Evolutionary conservation across 2,113 vertebrate genomes (phyloP), one percentile per base, ranked within the genome.

Genomic region (Rhinoderma darwinii): DNA sequence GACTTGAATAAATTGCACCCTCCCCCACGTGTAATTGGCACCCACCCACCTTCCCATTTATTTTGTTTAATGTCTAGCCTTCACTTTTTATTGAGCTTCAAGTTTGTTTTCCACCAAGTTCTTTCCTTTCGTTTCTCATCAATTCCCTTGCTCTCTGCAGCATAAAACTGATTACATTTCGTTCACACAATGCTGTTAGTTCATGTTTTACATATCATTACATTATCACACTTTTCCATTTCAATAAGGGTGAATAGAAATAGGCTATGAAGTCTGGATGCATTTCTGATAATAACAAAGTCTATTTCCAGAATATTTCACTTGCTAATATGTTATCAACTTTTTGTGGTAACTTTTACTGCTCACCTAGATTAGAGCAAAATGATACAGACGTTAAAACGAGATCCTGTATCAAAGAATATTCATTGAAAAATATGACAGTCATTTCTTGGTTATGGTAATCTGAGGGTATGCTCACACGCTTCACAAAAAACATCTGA

Each of bases 141-240:
- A 63, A 27, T 44, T 61, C 79, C n/a, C 1, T 20, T 22, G 39
- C 54, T 63, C 22, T 59, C 54, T 9, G 15, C 83, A 63, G 39
- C 51, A 70, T 41, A 70, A 70, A 50, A 80, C 9, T 80, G 75
- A 86, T 86, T 86, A 72, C 61, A 80, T 80, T 80, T 54, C 59
- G 30, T 80, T 80, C 76, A 20, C 43, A 80, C 76, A 72, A 72
- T 79, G 44, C 32, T 39, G 25, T 72, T 66, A 63, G 14, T 68
- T 41, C 83, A 44, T 84, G 83, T 70, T 86, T 86, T 86, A 80
- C 76, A 80, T 80, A 86, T 68, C 59, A 79, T 86, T 86, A 80
- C 61, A 80, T 51, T 86, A 70, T 86, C 76, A 70, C 72, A 68
- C 84, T 86, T 72, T 86, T 54, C 76, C 76, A 72, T 80, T 79